Base-by-base conservation (phyloP, 2,797 vertebrate species). In the Dipus sagitta region DNA sequence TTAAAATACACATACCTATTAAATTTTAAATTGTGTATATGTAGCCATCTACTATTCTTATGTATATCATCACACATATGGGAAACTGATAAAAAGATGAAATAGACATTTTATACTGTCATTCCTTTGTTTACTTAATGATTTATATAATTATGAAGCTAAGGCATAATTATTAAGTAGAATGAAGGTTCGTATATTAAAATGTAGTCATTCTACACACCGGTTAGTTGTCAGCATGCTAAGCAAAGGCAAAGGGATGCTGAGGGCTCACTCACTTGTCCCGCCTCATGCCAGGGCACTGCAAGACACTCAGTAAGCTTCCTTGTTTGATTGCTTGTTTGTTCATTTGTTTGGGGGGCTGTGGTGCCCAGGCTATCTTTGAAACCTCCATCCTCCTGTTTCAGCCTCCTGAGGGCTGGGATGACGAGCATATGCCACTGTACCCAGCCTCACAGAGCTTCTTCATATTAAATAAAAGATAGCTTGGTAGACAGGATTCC, bases 191-290 rank as follows among this genome's bases (percentile, higher is more conserved):
- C 54, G n/a, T 32, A 2, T 21, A n/a, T 70, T 24, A 30, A 75
- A 84, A 67, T 68, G n/a, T 77, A 72, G n/a, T n/a, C n/a, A n/a
- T n/a, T n/a, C n/a, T n/a, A 65, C 10, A 38, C 28, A 4, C 1
- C 15, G 32, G 65, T 47, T 14, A 80, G 70, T 4, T 34, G 21
- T 64, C 28, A 20, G 80, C 71, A 60, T 64, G 62, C 74, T 52
- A 28, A 79, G 81, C 64, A 88, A 95, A 94, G 80, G 80, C 64
- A 78, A 77, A 93, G 72, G 62, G 70, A 38, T 54, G 0, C 42
- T 12, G 54, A 20, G 1, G 0, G 2, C 14, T n/a, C 65, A 24
- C 34, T 81, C 32, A 47, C 42, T n/a, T 62, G n/a, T 80, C 76
- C 72, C 75, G 42, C 32, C 42, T 71, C 14, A 65, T 78, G 64